Evolutionary conservation across 2,113 vertebrate species (phyloP).

Genomic region (Pimephales promelas): DNA sequence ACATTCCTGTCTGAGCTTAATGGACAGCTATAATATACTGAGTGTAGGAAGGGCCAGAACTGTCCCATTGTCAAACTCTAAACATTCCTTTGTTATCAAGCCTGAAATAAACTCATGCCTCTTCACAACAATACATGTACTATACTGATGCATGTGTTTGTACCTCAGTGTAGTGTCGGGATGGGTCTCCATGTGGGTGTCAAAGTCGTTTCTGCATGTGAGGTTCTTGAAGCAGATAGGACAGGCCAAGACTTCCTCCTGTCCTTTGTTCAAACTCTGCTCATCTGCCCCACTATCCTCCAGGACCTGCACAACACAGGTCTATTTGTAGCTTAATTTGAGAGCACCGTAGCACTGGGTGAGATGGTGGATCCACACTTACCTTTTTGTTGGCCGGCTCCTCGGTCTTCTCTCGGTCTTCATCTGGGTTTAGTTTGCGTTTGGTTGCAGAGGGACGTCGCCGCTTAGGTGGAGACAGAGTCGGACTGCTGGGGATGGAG

Average conservation of each 20-base stretch:
- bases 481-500: constrained; percentile 73
- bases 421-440: constrained; percentile 82
- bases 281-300: constrained; percentile 77
- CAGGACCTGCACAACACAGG: constrained; percentile 71
- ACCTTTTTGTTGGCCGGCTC: constrained; percentile 89
- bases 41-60: constrained; percentile 4
- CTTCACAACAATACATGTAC: not conserved
- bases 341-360: not conserved
- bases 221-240: constrained; percentile 93
- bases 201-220: constrained; percentile 87
- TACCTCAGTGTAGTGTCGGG: constrained; percentile 90
- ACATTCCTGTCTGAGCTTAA: constrained; percentile 42
- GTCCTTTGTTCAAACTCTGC: constrained; percentile 67
- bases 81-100: not conserved
- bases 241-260: constrained; percentile 85
- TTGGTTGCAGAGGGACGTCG: constrained; percentile 83
- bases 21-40: constrained; percentile 31
- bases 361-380: not conserved
- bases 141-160: constrained; percentile 73
- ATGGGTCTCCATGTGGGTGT: constrained; percentile 93
- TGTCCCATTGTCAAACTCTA: not conserved
- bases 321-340: constrained; percentile 31
- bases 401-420: constrained; percentile 81
- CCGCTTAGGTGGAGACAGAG: constrained; percentile 86
- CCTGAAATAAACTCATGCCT: not conserved